phyloP scores from a whole-genome alignment of 2,797 vertebrate genomes.

The Naso thynnoides region DNA sequence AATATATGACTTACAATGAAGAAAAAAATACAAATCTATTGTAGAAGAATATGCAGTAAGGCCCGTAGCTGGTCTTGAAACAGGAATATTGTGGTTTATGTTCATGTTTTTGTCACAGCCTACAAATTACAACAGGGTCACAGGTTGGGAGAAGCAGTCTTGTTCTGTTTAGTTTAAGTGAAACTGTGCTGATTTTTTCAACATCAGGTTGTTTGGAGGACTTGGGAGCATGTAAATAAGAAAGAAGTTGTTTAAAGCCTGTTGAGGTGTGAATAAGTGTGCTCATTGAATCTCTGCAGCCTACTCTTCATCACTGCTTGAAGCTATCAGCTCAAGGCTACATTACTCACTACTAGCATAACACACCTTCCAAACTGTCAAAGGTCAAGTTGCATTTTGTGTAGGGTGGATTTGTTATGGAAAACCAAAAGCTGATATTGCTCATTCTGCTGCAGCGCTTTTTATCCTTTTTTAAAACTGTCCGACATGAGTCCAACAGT shows the following conservation, averaged over 20 bases:
- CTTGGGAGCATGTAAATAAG: too few relatives aligned
- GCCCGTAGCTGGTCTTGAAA: background rate
- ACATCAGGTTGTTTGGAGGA: background rate
- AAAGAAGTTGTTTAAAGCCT: too few relatives aligned
- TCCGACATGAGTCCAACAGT: background rate
- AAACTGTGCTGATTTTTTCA: background rate
- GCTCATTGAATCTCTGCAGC: background rate
- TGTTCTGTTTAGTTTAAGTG: background rate
- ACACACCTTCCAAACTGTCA: background rate
- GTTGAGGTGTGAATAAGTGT: too few relatives aligned
- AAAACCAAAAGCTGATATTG: background rate
- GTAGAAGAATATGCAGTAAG: background rate
- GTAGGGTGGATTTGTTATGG: background rate
- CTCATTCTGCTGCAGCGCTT: background rate
- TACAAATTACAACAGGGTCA: background rate
- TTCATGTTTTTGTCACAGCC: background rate
- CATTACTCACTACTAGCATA: background rate
- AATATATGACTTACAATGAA: slow-evolving; percentile 4
- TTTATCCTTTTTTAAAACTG: background rate
- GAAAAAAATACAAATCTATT: background rate
- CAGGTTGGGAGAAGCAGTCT: background rate
- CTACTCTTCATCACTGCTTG: background rate
- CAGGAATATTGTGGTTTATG: background rate
- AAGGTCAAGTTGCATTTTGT: background rate
- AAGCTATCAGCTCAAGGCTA: background rate